Conservation (phyloP, 2,888 invertebrate genomes). For the Scaptomyza caliginosa region DNA sequence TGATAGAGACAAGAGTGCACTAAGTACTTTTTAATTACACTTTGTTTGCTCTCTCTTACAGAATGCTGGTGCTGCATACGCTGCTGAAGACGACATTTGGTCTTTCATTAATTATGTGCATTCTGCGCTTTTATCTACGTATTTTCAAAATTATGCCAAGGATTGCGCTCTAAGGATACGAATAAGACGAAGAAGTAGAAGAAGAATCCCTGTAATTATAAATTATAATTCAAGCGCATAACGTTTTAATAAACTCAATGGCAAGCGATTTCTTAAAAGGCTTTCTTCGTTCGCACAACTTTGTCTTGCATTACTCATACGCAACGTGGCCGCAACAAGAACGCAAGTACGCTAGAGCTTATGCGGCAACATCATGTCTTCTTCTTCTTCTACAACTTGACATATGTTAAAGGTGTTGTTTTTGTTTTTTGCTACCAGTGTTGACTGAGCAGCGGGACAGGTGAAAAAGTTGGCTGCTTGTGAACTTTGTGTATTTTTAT, state of each 20-base stretch:
- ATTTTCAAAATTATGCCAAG: slow-evolving; percentile 79
- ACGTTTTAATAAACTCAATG: slow-evolving; percentile 63
- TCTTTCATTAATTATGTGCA: slow-evolving; percentile 81
- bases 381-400: slow-evolving; percentile 26
- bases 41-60: slow-evolving; percentile 68
- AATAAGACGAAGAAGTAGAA: background rate
- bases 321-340: slow-evolving; percentile 49
- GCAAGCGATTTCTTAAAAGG: slow-evolving; percentile 48
- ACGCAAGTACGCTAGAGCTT: slow-evolving; percentile 27
- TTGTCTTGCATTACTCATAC: slow-evolving; percentile 72
- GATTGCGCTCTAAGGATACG: slow-evolving; percentile 59
- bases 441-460: slow-evolving; percentile 28
- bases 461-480: slow-evolving; percentile 53
- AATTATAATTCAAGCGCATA: slow-evolving; percentile 68
- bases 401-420: slow-evolving; percentile 42
- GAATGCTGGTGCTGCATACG: slow-evolving; percentile 81
- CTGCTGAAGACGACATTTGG: slow-evolving; percentile 82
- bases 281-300: slow-evolving; percentile 36
- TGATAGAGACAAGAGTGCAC: slow-evolving; percentile 28
- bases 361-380: slow-evolving; percentile 42
- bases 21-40: slow-evolving; percentile 81
- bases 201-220: slow-evolving; percentile 44
- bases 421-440: slow-evolving; percentile 5
- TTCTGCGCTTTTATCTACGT: slow-evolving; percentile 80
- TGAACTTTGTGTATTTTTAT: slow-evolving; percentile 56